A percentile compares a stretch with the other conserved stretches of the same genome.
These are phyloP conservation scores for Paralvinella palmiformis DNA, from an alignment of 1,140 invertebrate species.

Conservation along the genomic window DNA sequence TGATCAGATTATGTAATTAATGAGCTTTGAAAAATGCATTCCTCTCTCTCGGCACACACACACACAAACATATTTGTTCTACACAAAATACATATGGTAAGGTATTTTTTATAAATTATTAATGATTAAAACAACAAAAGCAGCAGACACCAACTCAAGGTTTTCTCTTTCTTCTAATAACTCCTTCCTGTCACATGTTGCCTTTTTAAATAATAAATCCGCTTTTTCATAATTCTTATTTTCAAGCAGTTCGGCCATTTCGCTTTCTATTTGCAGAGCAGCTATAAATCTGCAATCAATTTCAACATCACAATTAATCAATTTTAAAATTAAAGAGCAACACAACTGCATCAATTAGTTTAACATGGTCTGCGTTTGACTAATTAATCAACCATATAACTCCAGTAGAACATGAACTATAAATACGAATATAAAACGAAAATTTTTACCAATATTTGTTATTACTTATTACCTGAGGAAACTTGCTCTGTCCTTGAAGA, in stretches of 20 bases:
- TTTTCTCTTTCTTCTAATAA: too few relatives aligned
- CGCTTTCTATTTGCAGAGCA: background rate
- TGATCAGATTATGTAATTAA: background rate
- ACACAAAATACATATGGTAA: background rate
- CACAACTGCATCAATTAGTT: background rate
- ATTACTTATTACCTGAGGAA: constrained; percentile 48
- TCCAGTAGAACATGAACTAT: background rate
- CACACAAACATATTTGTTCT: too few relatives aligned
- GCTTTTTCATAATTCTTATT: constrained; percentile 6
- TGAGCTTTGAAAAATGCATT: background rate
- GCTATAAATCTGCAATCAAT: background rate
- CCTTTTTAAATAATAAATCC: background rate
- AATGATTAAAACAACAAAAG: too few relatives aligned
- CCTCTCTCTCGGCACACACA: too few relatives aligned
- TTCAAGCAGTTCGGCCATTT: background rate
- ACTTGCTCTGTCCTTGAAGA: constrained; percentile 50
- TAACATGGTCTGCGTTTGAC: background rate
- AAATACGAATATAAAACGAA: background rate
- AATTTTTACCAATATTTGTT: background rate
- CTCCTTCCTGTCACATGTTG: too few relatives aligned
- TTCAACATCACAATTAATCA: background rate
- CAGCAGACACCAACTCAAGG: too few relatives aligned
- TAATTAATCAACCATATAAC: background rate
- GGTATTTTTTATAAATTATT: background rate
- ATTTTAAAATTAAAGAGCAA: background rate